Evolutionary conservation across 2,797 vertebrate species (phyloP), one percentile per base, ranked within the genome.

Genomic region (Chromis chromis): DNA sequence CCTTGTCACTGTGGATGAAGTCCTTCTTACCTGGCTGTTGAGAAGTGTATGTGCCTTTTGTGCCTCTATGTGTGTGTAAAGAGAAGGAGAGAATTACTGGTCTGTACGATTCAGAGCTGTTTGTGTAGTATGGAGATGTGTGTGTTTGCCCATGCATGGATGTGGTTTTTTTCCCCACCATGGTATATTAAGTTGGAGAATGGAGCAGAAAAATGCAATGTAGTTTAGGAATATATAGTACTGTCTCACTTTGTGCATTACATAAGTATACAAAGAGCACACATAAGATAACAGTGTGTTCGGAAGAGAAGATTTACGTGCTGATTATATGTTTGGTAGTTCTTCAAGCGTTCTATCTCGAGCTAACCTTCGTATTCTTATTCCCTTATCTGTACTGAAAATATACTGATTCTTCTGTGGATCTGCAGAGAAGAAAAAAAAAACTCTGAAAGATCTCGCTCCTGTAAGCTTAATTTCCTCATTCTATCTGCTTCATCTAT

Each of bases 1-100:
- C 93, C 93, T 94, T 93, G 93, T 93, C 94, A 93, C 86, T 85
- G 91, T 61, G 59, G 91, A 94, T 94, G 93, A 94, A 93, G 93
- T 93, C 92, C 88, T 85, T 92, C 91, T n/a, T 91, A 94, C 93
- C 93, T 94, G 90, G 83, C 89, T 93, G 81, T 68, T 89, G 87
- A 89, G 81, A 62, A 52, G 55, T 72, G 65, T 54, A 50, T 46
- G 54, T 55, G 36, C 58, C n/a, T 44, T 74, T 55, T 74, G 44
- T 56, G 39, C 4, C 2, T 61, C 16, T 50, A 6, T 50, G 61
- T 27, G 17, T 53, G 6, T 64, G 70, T 60, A 40, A 42, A 33
- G 36, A 65, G 65, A 55, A 64, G 21, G 58, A 69, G 46, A 59
- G 6, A 49, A 63, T 74, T 22, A 40, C 10, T 46, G 44, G 25